Percentiles rank a stretch among this genome's conserved stretches.
These are phyloP conservation scores for Empidonax alnorum DNA, from an alignment of 2,113 vertebrate genomes.

Conservation along the genomic window DNA sequence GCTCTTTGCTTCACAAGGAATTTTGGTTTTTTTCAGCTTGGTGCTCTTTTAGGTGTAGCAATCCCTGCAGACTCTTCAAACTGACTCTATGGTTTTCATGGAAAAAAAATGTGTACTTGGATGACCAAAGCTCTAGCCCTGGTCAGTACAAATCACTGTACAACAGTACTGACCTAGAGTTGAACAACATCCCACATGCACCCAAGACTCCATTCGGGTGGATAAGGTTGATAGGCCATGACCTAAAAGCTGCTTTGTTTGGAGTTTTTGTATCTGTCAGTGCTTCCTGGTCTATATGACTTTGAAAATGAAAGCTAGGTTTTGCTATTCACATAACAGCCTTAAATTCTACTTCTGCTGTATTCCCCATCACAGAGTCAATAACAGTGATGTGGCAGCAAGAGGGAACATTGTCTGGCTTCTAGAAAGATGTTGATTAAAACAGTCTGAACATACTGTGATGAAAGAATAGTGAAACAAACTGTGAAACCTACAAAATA, in stretches of 20 bases:
- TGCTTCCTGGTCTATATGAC: background rate
- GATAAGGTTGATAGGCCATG: background rate
- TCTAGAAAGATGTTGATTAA: background rate
- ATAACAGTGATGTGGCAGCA: background rate
- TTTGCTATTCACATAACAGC: background rate
- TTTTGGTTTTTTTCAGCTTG: background rate
- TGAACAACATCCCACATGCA: background rate
- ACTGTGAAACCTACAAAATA: background rate
- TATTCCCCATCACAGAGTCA: background rate
- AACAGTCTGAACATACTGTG: background rate
- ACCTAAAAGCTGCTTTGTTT: background rate
- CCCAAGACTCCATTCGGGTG: rapidly evolving
- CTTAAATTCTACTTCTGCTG: background rate
- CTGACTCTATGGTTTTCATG: background rate
- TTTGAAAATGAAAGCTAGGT: background rate
- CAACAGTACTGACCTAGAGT: background rate
- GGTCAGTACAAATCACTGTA: background rate
- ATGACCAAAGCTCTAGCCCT: background rate
- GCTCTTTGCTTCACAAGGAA: background rate
- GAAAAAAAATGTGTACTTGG: background rate
- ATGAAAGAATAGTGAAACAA: background rate
- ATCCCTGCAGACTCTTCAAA: background rate
- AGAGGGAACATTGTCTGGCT: background rate
- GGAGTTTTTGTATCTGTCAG: background rate
- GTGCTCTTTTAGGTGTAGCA: background rate